Evolutionary conservation across 2,113 vertebrate genomes (phyloP), one percentile per base, ranked within the genome.

Genomic region (Panthera uncia): DNA sequence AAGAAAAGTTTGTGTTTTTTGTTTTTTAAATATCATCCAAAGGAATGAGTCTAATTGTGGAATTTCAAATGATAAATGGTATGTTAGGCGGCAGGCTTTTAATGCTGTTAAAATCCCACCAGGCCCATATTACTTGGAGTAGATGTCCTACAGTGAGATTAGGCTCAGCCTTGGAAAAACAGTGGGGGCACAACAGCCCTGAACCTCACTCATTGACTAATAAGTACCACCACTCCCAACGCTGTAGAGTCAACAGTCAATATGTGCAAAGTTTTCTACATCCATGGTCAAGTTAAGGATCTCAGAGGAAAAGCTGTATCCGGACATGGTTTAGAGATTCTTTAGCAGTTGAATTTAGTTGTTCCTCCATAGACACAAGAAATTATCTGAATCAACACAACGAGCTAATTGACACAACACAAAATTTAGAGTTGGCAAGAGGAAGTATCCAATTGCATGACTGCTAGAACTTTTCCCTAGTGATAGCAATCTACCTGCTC

Each of bases 91-190:
- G 55, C 84, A 83, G 57, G 92, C 38, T 97, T 94, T 96, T 91
- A 95, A 65, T 18, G 36, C 25, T 82, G 38, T 81, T 89, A 80
- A 76, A 94, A 73, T 81, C 90, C 83, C 94, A 84, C 90, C 80
- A 80, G 29, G 86, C 57, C 63, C 6, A 25, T 13, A 13, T 12
- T 52, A 69, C 74, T 66, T 31, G 1, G 80, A 92, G 27, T 31
- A 69, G 87, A 48, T 2, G 4, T 66, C 92, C 91, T 50, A 91
- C 88, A 18, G 81, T 29, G 95, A 91, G 65, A 61, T 55, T 23
- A 89, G 55, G 71, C 68, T 71, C 36, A 36, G 86, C 27, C 38
- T 55, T 48, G n/a, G 69, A n/a, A 68, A 94, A 76, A 57, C 52
- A 71, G 92, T 88, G 57, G 80, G 52, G 1, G 12, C 31, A 25